Evolutionary conservation across 2,113 vertebrate species (phyloP), one percentile per base, ranked within the genome.

Genomic region (Phyllopteryx taeniolatus): DNA sequence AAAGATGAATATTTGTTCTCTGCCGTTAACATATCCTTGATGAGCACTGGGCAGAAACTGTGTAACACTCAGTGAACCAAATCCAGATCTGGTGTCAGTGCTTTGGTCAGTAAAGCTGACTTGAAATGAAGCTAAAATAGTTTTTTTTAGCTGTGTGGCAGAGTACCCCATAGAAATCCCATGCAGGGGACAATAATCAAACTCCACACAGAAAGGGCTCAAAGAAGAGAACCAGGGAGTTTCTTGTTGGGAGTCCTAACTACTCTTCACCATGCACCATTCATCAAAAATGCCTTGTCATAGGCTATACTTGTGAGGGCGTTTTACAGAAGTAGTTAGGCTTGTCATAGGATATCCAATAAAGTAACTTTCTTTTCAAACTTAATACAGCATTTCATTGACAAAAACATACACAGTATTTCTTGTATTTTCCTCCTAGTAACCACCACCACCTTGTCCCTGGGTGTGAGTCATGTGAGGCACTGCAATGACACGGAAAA

Each of bases 401-500:
- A 63, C 8, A 14, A 19, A 2, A 51, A 17, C 27, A 27, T 14
- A 33, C 46, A 43, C 5, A 12, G 3, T 70, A 51, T 70, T 46
- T 60, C 11, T 17, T 76, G 62, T 81, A 35, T 74, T 10, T 69
- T 42, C 65, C 20, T 49, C 17, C 10, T 11, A 85, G 81, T 88
- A 75, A 89, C 87, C 67, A 85, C 86, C 86, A 97, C 96, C 88
- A 96, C 94, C 67, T 93, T 95, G 69, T 95, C 96, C 64, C 93
- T 95, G 44, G 96, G 94, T 88, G 95, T 95, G 1, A 98, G 97
- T 72, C 96, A 97, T 0, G 93, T 94, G 46, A 93, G 96, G 86
- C 95, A 95, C 91, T 99, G 97, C 93, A 98, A 98, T 27, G 96
- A 99, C 82, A 95, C 96, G 2, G 96, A 96, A 90, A 98, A 96